phyloP scores from a whole-genome alignment of 2,888 invertebrate genomes.

The Parasteatoda lunata region DNA sequence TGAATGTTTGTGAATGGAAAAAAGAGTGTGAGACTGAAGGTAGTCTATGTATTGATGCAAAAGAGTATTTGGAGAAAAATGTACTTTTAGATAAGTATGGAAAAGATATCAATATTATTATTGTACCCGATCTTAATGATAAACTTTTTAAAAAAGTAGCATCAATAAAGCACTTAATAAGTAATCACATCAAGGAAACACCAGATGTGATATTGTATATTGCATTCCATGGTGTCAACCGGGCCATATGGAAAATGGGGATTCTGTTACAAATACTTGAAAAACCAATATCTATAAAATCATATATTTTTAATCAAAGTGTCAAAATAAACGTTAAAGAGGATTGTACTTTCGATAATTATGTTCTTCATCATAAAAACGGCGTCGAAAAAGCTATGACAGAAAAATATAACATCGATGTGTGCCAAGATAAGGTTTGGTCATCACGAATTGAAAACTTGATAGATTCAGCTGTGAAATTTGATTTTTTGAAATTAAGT shows the following conservation, averaged over 20 bases:
- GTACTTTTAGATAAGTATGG: slow-evolving; percentile 32
- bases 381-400: slow-evolving; percentile 33
- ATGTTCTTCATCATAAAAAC: background rate
- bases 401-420: slow-evolving; percentile 25
- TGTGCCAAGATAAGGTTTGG: slow-evolving; percentile 14
- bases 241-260: slow-evolving; percentile 9
- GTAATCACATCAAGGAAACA: slow-evolving; percentile 3
- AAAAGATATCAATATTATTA: slow-evolving; percentile 29
- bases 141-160: slow-evolving; percentile 10
- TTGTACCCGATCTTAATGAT: background rate
- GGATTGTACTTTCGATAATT: background rate
- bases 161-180: slow-evolving; percentile 21
- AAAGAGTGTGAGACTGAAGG: slow-evolving; percentile 1
- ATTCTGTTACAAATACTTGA: slow-evolving; percentile 43
- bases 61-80: slow-evolving; percentile 18
- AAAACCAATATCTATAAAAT: background rate
- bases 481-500: slow-evolving; percentile 31
- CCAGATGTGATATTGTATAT: slow-evolving; percentile 43
- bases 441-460: slow-evolving; percentile 11
- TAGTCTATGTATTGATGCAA: slow-evolving; percentile 5
- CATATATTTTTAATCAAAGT: slow-evolving; percentile 38
- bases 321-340: background rate
- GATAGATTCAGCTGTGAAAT: slow-evolving; percentile 36
- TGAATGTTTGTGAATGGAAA: slow-evolving; percentile 20
- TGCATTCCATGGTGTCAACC: slow-evolving; percentile 10